Evolutionary conservation across 2,888 invertebrate genomes (phyloP), one percentile per base, ranked within the genome.

Genomic region (Theodoxus fluviatilis): DNA sequence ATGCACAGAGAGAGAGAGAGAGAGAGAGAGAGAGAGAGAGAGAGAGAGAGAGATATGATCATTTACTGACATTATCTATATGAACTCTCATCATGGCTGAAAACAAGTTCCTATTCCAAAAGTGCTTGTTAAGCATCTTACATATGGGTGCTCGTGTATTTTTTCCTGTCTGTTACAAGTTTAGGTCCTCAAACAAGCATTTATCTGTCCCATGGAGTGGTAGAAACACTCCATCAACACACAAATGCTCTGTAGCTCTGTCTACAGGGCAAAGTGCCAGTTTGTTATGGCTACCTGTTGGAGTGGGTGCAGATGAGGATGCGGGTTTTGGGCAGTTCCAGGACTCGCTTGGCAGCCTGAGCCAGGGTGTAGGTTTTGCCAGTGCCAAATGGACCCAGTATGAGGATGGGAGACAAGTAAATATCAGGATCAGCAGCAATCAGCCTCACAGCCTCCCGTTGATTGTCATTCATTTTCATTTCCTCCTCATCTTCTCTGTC

Each of bases 291-390:
- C 38, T 81, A 89, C 88, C 89, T 94, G 87, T 94, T 94, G 65
- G 94, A 94, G 88, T 94, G 94, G 2, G 94, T 94, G 84, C 94
- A 94, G 68, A 94, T 92, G 74, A 94, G 89, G 68, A 94, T 91
- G 81, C 92, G 90, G 35, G 92, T 91, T 28, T 91, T 89, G 0
- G 90, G 88, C 79, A 92, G 91, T 12, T 89, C 85, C 38, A 93
- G 86, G 55, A 93, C 88, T 79, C 92, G 91, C 79, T 91, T 91
- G 52, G 93, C 91, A 0, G 92, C 92, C 79, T 87, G 86, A 0
- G 94, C 94, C 77, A 94, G 87, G 0, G 94, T 94, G 81, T 92
- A 94, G 0, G 94, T 94, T 84, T 94, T 94, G 0, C 94, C 94
- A 0, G 94, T 94, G n/a, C 94, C 94, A 86, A 93, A 94, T 0